Percentiles rank a stretch among this genome's conserved stretches.
phyloP scores from a whole-genome alignment of 1,140 invertebrate species.

The Aradophagus sp. region DNA sequence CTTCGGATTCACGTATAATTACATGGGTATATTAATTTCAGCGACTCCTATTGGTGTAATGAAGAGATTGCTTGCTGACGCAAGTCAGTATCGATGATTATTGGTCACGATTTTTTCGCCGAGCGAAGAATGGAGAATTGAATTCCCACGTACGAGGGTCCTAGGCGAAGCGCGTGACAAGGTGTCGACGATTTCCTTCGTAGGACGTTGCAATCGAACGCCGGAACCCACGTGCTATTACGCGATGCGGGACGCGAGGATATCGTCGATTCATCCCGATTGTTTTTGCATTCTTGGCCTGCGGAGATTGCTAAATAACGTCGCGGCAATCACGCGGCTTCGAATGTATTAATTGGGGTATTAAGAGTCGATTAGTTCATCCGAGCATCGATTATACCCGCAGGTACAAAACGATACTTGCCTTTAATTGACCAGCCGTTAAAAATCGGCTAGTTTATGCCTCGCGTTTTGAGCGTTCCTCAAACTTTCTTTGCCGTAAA shows the following conservation, averaged over 20 bases:
- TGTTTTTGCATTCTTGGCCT: slow-evolving; percentile 19
- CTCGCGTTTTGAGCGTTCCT: no score
- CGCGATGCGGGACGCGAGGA: slow-evolving; percentile 6
- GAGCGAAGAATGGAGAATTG: no score
- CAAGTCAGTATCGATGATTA: no score
- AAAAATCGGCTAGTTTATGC: no score
- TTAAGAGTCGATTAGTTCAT: slow-evolving; percentile 22
- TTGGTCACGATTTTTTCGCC: no score
- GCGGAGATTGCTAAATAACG: slow-evolving; percentile 18
- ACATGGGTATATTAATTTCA: no score
- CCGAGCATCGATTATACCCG: slow-evolving; percentile 8
- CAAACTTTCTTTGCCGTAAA: no score
- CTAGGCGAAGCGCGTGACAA: slow-evolving; percentile 39
- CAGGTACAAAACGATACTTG: no score
- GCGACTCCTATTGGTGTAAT: no score
- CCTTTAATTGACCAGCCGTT: no score
- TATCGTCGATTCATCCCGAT: slow-evolving; percentile 26
- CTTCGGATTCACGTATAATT: no score
- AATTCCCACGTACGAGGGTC: slow-evolving; percentile 18
- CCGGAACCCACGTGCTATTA: slow-evolving; percentile 48
- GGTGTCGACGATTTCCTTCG: slow-evolving; percentile 36
- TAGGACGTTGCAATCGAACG: slow-evolving; percentile 44
- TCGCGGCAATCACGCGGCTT: slow-evolving; percentile 14
- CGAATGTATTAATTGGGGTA: slow-evolving; percentile 24
- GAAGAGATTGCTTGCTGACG: no score